These are phyloP conservation scores for Cherax quadricarinatus DNA, from an alignment of 1,140 invertebrate species.

Conservation along the genomic window DNA sequence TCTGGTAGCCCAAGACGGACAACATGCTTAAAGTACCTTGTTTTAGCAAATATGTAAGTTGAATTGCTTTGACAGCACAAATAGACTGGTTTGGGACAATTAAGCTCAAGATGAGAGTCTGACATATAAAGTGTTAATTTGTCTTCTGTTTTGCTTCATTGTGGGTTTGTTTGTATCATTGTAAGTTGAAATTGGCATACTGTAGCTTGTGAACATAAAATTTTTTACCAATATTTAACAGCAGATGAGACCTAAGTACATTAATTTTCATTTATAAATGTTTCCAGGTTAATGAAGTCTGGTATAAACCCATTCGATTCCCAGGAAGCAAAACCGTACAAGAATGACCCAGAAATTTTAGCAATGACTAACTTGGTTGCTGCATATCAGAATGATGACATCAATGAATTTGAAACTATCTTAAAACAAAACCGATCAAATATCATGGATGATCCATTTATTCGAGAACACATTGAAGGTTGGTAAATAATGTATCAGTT, in stretches of 20 bases:
- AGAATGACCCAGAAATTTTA: constrained; percentile 99
- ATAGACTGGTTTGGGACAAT: background rate
- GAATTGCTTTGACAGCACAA: background rate
- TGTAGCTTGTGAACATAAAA: no score
- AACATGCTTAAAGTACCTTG: constrained; percentile 98
- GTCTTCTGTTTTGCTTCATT: no score
- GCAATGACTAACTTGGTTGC: constrained; percentile 99
- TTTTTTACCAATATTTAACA: no score
- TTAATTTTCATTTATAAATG: background rate
- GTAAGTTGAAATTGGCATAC: no score
- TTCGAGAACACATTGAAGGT: constrained; percentile 98
- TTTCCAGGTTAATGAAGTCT: constrained; percentile 96
- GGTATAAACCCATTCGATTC: constrained; percentile 99
- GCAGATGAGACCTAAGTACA: no score
- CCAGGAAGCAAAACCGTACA: constrained; percentile 99
- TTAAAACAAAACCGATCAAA: constrained; percentile 95
- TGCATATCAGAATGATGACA: constrained; percentile 99
- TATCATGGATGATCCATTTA: constrained; percentile 99
- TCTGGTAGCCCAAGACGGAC: constrained; percentile 98
- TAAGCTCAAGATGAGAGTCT: background rate
- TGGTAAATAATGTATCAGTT: constrained; percentile 52
- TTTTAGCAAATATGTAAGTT: constrained; percentile 96
- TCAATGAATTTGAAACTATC: constrained; percentile 98
- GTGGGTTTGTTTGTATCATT: no score
- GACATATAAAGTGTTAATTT: no score